Conservation (phyloP, 2,113 vertebrate species). For the Phocoena sinus region DNA sequence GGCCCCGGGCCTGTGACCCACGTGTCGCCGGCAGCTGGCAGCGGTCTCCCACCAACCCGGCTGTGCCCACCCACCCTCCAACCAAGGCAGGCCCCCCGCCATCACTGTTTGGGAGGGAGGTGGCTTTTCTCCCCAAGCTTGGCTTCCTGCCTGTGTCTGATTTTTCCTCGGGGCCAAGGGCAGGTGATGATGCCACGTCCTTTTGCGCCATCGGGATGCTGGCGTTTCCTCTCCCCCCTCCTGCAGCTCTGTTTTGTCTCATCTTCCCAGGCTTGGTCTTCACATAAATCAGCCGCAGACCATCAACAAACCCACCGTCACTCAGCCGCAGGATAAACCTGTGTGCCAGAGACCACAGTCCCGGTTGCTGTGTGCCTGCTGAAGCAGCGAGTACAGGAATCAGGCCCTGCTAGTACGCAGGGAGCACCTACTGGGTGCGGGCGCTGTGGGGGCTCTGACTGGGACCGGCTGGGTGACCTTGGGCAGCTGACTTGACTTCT, state of each 20-base stretch:
- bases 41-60: neutral
- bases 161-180: rapidly evolving
- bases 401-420: rapidly evolving
- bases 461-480: neutral
- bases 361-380: rapidly evolving
- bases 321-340: rapidly evolving
- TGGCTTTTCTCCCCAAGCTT: rapidly evolving
- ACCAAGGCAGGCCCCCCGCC: neutral
- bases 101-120: rapidly evolving
- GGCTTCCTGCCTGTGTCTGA: neutral
- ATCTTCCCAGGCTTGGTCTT: neutral
- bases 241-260: rapidly evolving
- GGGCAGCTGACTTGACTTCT: neutral
- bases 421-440: neutral
- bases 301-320: rapidly evolving
- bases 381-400: rapidly evolving
- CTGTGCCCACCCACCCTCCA: neutral
- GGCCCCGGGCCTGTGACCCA: neutral
- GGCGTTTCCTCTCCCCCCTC: neutral
- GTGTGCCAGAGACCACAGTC: rapidly evolving
- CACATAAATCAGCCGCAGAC: rapidly evolving
- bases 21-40: neutral
- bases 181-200: rapidly evolving
- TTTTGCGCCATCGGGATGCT: rapidly evolving
- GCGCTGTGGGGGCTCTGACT: rapidly evolving